Conservation (phyloP, 2,888 invertebrate genomes). For the Pachymerium ferrugineum region DNA sequence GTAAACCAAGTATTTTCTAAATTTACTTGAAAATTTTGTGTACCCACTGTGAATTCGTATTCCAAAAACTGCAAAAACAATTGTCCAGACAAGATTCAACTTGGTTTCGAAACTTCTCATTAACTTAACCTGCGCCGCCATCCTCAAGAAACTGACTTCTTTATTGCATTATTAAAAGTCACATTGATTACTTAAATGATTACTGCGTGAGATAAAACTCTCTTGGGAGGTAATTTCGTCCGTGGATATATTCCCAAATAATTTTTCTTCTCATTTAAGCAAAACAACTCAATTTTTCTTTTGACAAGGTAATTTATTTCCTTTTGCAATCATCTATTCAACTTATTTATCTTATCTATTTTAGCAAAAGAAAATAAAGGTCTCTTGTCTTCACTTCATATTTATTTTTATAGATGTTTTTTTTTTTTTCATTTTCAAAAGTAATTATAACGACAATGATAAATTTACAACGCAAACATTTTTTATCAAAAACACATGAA, state of each 20-base stretch:
- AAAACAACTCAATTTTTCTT: background rate
- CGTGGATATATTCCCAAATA: background rate
- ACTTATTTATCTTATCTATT: background rate
- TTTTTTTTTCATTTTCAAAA: constrained; percentile 1
- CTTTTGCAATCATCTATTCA: background rate
- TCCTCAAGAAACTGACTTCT: too few relatives aligned
- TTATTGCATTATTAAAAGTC: too few relatives aligned
- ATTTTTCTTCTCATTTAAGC: too few relatives aligned
- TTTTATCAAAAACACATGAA: too few relatives aligned
- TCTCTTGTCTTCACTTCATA: background rate
- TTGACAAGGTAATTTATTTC: background rate
- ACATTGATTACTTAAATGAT: too few relatives aligned
- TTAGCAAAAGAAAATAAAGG: too few relatives aligned
- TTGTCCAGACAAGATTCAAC: too few relatives aligned
- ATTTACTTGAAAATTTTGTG: background rate
- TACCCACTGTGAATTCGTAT: background rate
- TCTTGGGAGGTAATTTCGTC: background rate
- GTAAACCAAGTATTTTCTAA: background rate
- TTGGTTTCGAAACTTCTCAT: too few relatives aligned
- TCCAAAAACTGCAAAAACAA: too few relatives aligned
- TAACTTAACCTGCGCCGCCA: too few relatives aligned
- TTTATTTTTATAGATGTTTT: background rate
- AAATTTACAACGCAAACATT: background rate
- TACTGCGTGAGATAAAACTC: too few relatives aligned
- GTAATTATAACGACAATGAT: background rate